These are phyloP conservation scores for Bombycilla garrulus DNA, from an alignment of 2,113 vertebrate species.

Conservation along the genomic window DNA sequence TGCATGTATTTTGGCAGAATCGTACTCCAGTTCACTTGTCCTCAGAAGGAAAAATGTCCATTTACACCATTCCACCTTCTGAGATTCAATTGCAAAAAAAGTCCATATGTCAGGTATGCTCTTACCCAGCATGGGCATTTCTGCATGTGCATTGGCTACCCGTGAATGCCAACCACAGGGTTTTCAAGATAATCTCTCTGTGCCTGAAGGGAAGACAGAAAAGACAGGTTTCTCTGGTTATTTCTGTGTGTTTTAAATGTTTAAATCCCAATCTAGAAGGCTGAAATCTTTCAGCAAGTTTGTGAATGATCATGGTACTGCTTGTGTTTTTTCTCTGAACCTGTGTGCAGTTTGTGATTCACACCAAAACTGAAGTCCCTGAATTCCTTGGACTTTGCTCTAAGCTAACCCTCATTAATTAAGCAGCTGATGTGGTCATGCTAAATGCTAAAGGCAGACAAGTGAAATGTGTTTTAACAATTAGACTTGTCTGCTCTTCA, in stretches of 20 bases:
- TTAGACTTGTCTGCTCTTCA: not conserved
- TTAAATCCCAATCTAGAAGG: not conserved
- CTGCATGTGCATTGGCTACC: not conserved
- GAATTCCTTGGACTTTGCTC: not conserved
- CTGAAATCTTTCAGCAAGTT: not conserved
- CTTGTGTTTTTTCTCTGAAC: not conserved
- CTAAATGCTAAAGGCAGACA: not conserved
- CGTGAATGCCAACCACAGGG: rapidly evolving
- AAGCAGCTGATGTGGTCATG: not conserved
- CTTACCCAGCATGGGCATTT: not conserved
- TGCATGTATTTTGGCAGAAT: not conserved
- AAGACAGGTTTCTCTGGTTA: not conserved
- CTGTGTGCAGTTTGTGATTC: not conserved
- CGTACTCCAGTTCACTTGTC: not conserved
- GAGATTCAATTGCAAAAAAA: not conserved
- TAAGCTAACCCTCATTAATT: not conserved
- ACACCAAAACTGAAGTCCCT: not conserved
- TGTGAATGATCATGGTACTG: not conserved
- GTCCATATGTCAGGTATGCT: not conserved
- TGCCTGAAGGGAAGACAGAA: not conserved
- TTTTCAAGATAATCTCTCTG: not conserved
- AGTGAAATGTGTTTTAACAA: not conserved
- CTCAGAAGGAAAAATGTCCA: not conserved
- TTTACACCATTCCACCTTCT: not conserved
- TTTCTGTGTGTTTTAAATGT: not conserved